Conservation (phyloP, 2,113 vertebrate species). For the Bubo blakistoni region DNA sequence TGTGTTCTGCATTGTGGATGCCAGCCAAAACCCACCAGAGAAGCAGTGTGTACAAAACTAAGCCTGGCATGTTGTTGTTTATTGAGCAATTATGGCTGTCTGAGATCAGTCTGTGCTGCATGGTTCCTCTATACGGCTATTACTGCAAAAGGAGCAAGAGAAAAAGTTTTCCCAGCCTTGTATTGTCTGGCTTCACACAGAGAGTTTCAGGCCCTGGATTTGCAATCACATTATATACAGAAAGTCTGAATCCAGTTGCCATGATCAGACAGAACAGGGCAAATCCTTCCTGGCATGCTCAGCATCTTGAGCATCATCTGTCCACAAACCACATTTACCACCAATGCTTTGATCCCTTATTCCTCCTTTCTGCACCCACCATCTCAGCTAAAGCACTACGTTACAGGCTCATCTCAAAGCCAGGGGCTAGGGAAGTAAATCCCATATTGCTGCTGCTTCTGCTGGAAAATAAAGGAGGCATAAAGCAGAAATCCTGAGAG, state of each 20-base stretch:
- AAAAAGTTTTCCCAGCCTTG: not conserved
- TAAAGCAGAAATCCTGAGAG: not conserved
- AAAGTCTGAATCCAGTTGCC: not conserved
- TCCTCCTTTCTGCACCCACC: not conserved
- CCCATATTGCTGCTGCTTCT: not conserved
- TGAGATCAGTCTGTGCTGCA: not conserved
- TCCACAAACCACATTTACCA: not conserved
- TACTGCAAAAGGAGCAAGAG: not conserved
- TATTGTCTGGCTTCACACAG: not conserved
- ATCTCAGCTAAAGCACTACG: not conserved
- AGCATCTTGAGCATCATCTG: not conserved
- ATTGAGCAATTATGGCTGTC: not conserved
- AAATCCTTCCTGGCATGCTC: not conserved
- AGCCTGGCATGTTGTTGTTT: not conserved
- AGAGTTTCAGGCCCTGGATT: not conserved
- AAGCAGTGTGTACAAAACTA: not conserved
- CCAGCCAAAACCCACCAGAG: constrained; percentile 15
- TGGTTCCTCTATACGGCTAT: not conserved
- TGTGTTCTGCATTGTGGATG: not conserved
- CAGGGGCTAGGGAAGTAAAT: not conserved
- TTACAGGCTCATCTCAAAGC: not conserved
- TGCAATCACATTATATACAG: fast-evolving
- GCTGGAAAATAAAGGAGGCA: not conserved
- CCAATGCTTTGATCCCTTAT: not conserved
- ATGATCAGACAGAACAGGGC: not conserved